Conservation (phyloP, 2,888 invertebrate genomes). For the Apoderus coryli region DNA sequence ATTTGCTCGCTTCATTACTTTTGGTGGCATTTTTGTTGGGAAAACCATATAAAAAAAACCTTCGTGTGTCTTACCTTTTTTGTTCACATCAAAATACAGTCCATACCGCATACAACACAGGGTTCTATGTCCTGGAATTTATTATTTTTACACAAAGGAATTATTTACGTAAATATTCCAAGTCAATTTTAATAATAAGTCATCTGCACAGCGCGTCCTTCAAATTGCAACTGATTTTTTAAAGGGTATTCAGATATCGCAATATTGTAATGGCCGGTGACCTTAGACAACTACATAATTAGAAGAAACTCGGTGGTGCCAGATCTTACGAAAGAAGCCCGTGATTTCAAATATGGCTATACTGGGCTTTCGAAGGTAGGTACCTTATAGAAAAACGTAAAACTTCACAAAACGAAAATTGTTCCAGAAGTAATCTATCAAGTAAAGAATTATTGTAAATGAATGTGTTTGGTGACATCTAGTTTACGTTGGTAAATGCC, state of each 20-base stretch:
- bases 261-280: slow-evolving; percentile 2
- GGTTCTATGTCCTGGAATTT: slow-evolving; percentile 1
- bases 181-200: slow-evolving; percentile 1
- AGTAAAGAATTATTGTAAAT: too few relatives aligned
- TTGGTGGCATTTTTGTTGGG: slow-evolving; percentile 8
- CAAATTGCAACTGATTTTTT: slow-evolving; percentile 1
- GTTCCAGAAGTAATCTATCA: too few relatives aligned
- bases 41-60: slow-evolving; percentile 3
- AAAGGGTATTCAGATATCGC: slow-evolving; percentile 1
- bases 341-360: slow-evolving; percentile 2
- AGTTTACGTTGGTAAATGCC: too few relatives aligned
- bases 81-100: slow-evolving; percentile 2
- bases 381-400: too few relatives aligned
- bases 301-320: slow-evolving; percentile 1
- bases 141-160: neutral
- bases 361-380: too few relatives aligned
- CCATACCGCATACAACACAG: slow-evolving; percentile 1
- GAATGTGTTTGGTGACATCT: too few relatives aligned
- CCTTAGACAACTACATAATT: slow-evolving; percentile 3
- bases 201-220: slow-evolving; percentile 2
- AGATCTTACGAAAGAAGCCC: slow-evolving; percentile 3
- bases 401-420: too few relatives aligned
- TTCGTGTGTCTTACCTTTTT: slow-evolving; percentile 2
- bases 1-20: slow-evolving; percentile 10
- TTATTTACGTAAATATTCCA: slow-evolving; percentile 2